phyloP scores from a whole-genome alignment of 2,888 invertebrate species.

The Caenorhabditis virilis region DNA sequence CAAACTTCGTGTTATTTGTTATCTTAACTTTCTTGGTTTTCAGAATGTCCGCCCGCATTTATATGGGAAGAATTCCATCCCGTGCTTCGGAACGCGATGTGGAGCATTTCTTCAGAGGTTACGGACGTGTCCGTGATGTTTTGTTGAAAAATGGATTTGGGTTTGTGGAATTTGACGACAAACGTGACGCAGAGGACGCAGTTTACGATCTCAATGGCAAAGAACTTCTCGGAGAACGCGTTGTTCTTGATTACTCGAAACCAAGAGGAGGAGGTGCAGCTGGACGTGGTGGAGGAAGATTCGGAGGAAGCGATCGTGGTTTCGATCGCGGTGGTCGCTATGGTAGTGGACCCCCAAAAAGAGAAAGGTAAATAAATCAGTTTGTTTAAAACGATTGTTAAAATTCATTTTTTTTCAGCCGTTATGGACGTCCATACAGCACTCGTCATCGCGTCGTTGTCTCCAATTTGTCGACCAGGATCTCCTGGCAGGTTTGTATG shows the following conservation, averaged over 20 bases:
- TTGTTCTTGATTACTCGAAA: constrained; percentile 62
- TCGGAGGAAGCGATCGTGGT: constrained; percentile 11
- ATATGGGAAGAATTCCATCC: constrained; percentile 80
- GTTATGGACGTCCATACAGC: constrained; percentile 94
- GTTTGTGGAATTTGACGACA: constrained; percentile 78
- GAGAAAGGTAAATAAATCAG: constrained; percentile 22
- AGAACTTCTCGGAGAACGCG: constrained; percentile 72
- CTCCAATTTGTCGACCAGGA: constrained; percentile 94
- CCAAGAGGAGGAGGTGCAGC: constrained; percentile 36
- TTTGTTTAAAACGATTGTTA: no score
- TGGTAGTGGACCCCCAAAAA: no score
- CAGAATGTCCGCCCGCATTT: constrained; percentile 72
- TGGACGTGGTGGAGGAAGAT: constrained; percentile 17
- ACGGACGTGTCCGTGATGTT: constrained; percentile 88
- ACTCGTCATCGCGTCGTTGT: constrained; percentile 95
- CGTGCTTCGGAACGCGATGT: constrained; percentile 87
- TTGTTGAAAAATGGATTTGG: constrained; percentile 96
- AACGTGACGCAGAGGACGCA: constrained; percentile 73
- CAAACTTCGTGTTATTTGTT: no score
- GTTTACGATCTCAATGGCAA: constrained; percentile 72
- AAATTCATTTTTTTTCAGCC: constrained; percentile 72
- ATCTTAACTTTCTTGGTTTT: no score
- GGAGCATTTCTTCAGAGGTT: constrained; percentile 93
- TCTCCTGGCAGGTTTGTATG: constrained; percentile 93
- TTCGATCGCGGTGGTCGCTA: constrained; percentile 7